Percentiles rank a stretch among this genome's conserved stretches.
Evolutionary conservation across 2,888 invertebrate species (phyloP).

Genomic region (Trisateles emortualis): DNA sequence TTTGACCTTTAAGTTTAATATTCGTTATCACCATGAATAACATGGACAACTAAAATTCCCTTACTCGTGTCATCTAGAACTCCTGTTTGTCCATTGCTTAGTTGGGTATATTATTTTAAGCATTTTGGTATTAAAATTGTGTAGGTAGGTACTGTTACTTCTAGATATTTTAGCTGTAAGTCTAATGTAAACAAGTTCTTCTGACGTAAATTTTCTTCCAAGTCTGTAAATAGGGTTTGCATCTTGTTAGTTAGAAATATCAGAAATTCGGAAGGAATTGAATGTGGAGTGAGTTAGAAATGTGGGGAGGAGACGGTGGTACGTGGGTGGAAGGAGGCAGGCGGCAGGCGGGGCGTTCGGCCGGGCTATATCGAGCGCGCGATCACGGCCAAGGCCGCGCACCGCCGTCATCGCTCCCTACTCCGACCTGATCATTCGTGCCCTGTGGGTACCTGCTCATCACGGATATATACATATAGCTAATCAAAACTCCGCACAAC

Average conservation of each 20-base stretch:
- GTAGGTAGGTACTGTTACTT: no score
- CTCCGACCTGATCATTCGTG: slow-evolving; percentile 57
- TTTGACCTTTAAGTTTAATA: slow-evolving; percentile 18
- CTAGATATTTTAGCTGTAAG: no score
- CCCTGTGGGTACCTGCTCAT: slow-evolving; percentile 44
- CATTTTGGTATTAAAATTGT: no score
- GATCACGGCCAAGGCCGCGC: slow-evolving; percentile 85
- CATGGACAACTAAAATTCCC: no score
- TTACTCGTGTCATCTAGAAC: no score
- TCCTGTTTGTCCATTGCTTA: no score
- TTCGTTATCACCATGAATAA: no score
- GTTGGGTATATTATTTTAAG: no score
- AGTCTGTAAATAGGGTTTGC: slow-evolving; percentile 1
- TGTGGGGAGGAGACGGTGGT: slow-evolving; percentile 44
- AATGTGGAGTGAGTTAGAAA: slow-evolving; percentile 55
- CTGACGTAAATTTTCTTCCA: neutral
- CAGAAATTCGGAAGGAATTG: slow-evolving; percentile 56
- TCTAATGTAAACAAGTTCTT: no score
- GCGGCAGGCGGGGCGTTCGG: slow-evolving; percentile 58
- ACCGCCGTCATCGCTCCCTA: slow-evolving; percentile 66
- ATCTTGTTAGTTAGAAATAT: slow-evolving; percentile 54
- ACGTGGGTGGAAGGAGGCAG: slow-evolving; percentile 50
- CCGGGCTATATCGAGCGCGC: slow-evolving; percentile 83
- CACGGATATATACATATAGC: slow-evolving; percentile 27
- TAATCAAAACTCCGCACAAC: slow-evolving; percentile 36